phyloP scores from a whole-genome alignment of 2,888 invertebrate species.

The Ophioninae sp. region DNA sequence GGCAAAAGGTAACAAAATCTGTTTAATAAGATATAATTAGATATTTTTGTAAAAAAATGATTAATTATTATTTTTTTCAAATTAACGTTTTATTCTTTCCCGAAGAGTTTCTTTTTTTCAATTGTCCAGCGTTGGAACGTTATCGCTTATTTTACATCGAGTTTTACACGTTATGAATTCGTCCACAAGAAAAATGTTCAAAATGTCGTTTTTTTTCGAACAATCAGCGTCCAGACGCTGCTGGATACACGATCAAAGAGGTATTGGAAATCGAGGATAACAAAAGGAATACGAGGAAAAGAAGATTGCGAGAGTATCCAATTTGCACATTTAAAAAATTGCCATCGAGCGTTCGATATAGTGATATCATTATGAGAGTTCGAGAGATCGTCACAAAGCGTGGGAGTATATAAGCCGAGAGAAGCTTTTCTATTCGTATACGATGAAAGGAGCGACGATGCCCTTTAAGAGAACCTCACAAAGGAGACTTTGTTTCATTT shows the following conservation, averaged over 20 bases:
- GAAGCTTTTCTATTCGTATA: slow-evolving; percentile 36
- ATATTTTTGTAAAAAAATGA: neutral
- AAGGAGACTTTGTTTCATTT: slow-evolving; percentile 75
- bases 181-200: neutral
- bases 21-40: neutral
- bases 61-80: neutral
- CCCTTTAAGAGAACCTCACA: slow-evolving; percentile 64
- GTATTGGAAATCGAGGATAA: neutral
- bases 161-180: too few species aligned
- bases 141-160: neutral
- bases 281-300: neutral
- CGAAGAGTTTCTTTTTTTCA: neutral
- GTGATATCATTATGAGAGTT: slow-evolving; percentile 20
- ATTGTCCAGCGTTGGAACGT: neutral
- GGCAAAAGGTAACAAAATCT: too few species aligned
- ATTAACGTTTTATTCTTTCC: neutral
- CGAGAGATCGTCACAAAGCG: slow-evolving; percentile 22
- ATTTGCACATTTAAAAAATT: neutral
- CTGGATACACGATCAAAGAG: neutral
- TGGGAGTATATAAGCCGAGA: slow-evolving; percentile 38
- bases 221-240: neutral
- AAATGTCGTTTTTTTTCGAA: neutral
- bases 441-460: slow-evolving; percentile 44
- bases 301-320: neutral
- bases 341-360: neutral